phyloP scores from a whole-genome alignment of 1,140 invertebrate genomes.

The Cotesia chilonis region DNA sequence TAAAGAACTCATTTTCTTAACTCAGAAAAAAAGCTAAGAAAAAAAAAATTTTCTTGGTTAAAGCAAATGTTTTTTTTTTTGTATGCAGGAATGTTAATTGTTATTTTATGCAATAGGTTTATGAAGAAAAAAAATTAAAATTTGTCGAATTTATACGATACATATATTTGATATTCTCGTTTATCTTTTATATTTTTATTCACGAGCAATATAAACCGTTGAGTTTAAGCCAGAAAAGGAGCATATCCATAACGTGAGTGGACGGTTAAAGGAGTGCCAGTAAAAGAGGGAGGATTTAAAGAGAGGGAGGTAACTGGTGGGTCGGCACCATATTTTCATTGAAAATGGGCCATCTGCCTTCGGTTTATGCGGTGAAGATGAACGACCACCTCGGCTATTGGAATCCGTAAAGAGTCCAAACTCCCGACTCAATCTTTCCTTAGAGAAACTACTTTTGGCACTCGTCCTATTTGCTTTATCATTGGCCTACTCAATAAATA shows the following conservation, averaged over 20 bases:
- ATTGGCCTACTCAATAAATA: conserved; percentile 35
- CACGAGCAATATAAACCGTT: conserved; percentile 29
- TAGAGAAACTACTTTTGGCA: conserved; percentile 8
- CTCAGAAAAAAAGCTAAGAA: too few relatives aligned
- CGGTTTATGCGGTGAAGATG: conserved; percentile 31
- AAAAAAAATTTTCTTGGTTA: too few relatives aligned
- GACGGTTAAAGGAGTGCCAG: not conserved
- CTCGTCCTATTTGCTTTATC: conserved; percentile 27
- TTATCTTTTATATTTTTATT: conserved; percentile 9
- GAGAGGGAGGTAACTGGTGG: conserved; percentile 10
- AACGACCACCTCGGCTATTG: conserved; percentile 27
- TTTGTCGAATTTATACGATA: too few relatives aligned
- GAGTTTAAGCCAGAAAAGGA: not conserved
- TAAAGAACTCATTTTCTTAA: too few relatives aligned
- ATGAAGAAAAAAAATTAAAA: too few relatives aligned
- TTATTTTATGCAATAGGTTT: too few relatives aligned
- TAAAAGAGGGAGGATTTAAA: not conserved
- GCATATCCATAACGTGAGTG: conserved; percentile 10
- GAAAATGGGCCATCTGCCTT: conserved; percentile 50
- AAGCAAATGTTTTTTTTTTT: too few relatives aligned
- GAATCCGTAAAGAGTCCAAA: conserved; percentile 27
- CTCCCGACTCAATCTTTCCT: conserved; percentile 29
- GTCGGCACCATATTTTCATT: conserved; percentile 45
- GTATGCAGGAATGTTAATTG: too few relatives aligned
- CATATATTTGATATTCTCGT: too few relatives aligned